Evolutionary conservation across 1,140 invertebrate species (phyloP), one percentile per base, ranked within the genome.

Genomic region (Acromyrmex echinatior): DNA sequence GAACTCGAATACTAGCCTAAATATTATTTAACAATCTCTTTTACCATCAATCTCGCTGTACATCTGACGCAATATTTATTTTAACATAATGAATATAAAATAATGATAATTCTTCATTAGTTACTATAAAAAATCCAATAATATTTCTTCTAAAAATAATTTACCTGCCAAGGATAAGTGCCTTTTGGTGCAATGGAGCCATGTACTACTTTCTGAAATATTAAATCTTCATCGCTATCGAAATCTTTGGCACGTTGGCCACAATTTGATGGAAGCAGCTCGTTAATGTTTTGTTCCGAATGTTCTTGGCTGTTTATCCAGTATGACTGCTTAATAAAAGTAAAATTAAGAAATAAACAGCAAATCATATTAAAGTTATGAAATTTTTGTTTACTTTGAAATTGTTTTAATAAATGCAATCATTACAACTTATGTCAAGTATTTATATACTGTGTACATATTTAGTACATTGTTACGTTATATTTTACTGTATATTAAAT

Each of bases 131-230:
- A 45, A 45, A 12, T 12, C 9, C 39, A 45, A 45, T 51, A 21
- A 62, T n/a, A 0, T 49, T 25, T 5, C 10, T 39, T 31, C 1
- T 77, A 3, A 0, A 60, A 77, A 0, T 28, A 12, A 70, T 58
- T 87, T 94, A 97, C 97, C 95, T 98, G 97, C 97, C 98, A 98
- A 2, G 98, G 98, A 93, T 97, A 97, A n/a, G 97, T 96, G 18
- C 97, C 97, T 58, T 95, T 95, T 3, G 94, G 94, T 0, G 97
- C 96, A 16, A 96, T 87, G 21, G 95, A 96, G 14, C 97, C 96
- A 68, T 95, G 92, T 0, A 97, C 95, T 12, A 97, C 96, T 90
- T 92, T 95, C 21, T 87, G 96, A 92, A 94, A 96, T 91, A 95
- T 96, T 85, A 91, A 93, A 31, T 95, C 95, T 14, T 95, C 95